phyloP scores from a whole-genome alignment of 2,797 vertebrate genomes.

The Ataeniobius toweri region DNA sequence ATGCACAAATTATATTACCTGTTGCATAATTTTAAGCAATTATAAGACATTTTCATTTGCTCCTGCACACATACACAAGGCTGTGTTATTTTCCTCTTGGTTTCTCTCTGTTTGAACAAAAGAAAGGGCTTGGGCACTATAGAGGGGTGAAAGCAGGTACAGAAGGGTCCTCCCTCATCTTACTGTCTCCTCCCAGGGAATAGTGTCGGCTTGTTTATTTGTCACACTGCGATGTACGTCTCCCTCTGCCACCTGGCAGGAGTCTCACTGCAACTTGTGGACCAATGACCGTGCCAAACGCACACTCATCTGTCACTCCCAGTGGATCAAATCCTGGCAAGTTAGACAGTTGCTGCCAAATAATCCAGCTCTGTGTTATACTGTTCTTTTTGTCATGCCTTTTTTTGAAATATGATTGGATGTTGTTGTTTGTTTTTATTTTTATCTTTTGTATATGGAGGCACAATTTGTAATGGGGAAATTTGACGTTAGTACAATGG shows the following conservation, averaged over 20 bases:
- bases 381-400: slow-evolving; percentile 29
- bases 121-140: slow-evolving; percentile 23
- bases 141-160: slow-evolving; percentile 50
- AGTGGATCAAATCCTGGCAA: slow-evolving; percentile 62
- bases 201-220: slow-evolving; percentile 62
- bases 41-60: slow-evolving; percentile 30
- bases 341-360: slow-evolving; percentile 68
- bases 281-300: slow-evolving; percentile 71
- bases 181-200: slow-evolving; percentile 54
- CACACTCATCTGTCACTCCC: slow-evolving; percentile 64
- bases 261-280: slow-evolving; percentile 65
- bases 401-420: slow-evolving; percentile 43
- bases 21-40: slow-evolving; percentile 20
- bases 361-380: slow-evolving; percentile 50
- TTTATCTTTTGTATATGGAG: slow-evolving; percentile 49
- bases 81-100: slow-evolving; percentile 17
- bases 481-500: slow-evolving; percentile 48
- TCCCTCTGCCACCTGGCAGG: slow-evolving; percentile 65
- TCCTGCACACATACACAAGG: slow-evolving; percentile 10
- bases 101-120: slow-evolving; percentile 35
- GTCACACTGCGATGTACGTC: slow-evolving; percentile 57
- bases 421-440: slow-evolving; percentile 8
- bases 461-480: slow-evolving; percentile 62
- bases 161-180: slow-evolving; percentile 54
- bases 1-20: slow-evolving; percentile 25